Evolutionary conservation across 1,140 invertebrate genomes (phyloP).

Genomic region (Tetraneura akinire): DNA sequence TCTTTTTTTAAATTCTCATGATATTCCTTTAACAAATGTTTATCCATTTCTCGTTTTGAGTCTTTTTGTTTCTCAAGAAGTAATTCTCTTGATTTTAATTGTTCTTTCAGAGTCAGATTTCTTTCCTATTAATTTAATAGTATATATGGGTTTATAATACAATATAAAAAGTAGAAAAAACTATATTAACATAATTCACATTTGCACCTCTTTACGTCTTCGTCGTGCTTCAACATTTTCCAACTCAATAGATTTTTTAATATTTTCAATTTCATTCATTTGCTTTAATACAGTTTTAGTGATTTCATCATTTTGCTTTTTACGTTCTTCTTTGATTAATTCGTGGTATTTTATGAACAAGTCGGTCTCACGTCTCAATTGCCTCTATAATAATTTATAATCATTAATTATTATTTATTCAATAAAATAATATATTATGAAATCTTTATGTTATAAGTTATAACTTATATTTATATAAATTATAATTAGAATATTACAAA

Average conservation of each 20-base stretch:
- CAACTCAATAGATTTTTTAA: not conserved
- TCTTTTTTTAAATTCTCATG: not conserved
- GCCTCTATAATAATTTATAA: not conserved
- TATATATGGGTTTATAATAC: no score
- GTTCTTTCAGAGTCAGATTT: not conserved
- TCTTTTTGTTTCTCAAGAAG: slow-evolving; percentile 3
- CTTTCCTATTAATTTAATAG: not conserved
- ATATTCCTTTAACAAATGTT: not conserved
- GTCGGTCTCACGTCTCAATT: not conserved
- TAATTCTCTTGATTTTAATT: not conserved
- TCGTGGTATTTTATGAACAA: slow-evolving; percentile 1
- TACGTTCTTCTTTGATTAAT: slow-evolving; percentile 27
- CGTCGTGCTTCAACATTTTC: not conserved
- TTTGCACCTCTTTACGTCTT: not conserved
- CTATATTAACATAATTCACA: no score
- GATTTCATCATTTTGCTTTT: slow-evolving; percentile 21
- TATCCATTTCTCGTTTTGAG: not conserved
- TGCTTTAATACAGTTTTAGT: not conserved
- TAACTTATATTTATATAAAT: no score
- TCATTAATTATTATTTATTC: no score
- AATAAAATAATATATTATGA: no score
- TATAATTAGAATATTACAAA: not conserved
- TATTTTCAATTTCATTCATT: slow-evolving; percentile 11
- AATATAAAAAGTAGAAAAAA: no score
- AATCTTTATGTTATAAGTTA: no score